Evolutionary conservation across 2,888 invertebrate species (phyloP).

Genomic region (Neoaliturus tenellus): DNA sequence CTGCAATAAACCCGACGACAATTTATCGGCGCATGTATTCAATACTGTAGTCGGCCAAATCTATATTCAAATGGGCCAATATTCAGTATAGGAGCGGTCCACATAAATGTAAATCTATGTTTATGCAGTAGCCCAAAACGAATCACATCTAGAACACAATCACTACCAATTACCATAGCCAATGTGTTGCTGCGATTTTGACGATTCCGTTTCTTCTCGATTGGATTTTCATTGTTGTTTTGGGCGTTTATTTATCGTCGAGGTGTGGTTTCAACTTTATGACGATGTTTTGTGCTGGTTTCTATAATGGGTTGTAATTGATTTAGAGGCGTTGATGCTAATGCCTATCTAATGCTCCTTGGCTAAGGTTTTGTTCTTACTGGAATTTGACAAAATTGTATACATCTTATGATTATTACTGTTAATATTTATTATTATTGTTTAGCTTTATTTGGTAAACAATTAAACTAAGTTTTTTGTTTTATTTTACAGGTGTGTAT

Average conservation of each 20-base stretch:
- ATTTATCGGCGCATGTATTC: constrained; percentile 22
- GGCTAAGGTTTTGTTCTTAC: too few species aligned
- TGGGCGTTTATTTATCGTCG: not conserved
- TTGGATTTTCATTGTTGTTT: constrained; percentile 18
- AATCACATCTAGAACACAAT: constrained; percentile 25
- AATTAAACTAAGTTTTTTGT: too few species aligned
- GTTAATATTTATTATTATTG: too few species aligned
- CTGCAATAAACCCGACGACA: constrained; percentile 11
- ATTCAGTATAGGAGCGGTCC: constrained; percentile 38
- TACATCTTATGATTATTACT: too few species aligned
- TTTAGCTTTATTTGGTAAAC: too few species aligned
- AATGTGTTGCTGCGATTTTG: constrained; percentile 16
- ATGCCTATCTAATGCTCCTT: too few species aligned
- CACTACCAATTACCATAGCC: constrained; percentile 33
- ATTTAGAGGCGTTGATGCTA: not conserved
- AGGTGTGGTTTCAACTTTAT: not conserved
- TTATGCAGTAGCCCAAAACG: constrained; percentile 34
- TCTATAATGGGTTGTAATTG: not conserved
- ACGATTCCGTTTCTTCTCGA: constrained; percentile 4
- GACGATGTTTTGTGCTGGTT: not conserved
- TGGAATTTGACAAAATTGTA: too few species aligned
- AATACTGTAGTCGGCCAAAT: constrained; percentile 24
- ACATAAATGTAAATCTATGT: constrained; percentile 39
- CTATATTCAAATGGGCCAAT: constrained; percentile 50
- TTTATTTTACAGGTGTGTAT: too few species aligned